Evolutionary conservation across 2,888 invertebrate genomes (phyloP).

Genomic region (Pharmacophagus antenor): DNA sequence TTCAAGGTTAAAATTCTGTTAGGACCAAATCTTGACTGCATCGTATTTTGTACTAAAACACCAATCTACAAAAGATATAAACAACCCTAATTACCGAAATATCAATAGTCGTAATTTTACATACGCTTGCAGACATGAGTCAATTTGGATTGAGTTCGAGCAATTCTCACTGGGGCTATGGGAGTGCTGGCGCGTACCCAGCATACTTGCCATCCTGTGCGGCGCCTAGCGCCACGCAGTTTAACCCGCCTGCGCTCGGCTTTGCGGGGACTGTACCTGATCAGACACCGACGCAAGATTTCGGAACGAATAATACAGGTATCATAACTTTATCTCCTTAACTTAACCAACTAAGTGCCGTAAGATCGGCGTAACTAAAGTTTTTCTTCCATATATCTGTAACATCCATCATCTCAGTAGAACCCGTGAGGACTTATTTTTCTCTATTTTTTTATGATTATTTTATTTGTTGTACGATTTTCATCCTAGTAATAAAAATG

Average conservation of each 20-base stretch:
- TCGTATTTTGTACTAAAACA: no score
- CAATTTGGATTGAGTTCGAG: conserved; percentile 91
- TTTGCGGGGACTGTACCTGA: conserved; percentile 86
- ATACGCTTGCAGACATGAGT: conserved; percentile 85
- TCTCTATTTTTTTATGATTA: no score
- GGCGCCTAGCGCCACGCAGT: conserved; percentile 85
- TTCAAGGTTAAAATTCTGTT: no score
- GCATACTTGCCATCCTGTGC: conserved; percentile 91
- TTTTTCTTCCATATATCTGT: background rate
- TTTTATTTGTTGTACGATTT: no score
- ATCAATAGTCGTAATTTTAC: background rate
- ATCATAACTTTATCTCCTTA: conserved; percentile 30
- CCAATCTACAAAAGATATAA: no score
- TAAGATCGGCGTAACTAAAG: background rate
- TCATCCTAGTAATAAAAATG: no score
- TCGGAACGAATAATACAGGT: conserved; percentile 80
- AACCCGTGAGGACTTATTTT: no score
- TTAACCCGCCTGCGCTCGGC: conserved; percentile 87
- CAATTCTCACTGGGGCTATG: conserved; percentile 94
- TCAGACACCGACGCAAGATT: conserved; percentile 81
- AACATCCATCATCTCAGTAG: no score
- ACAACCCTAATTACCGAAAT: no score
- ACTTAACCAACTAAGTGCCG: no score
- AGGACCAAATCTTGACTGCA: no score
- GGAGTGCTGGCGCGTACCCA: conserved; percentile 91